Base-by-base conservation (phyloP, 2,113 vertebrate species). In the Diglossa brunneiventris region DNA sequence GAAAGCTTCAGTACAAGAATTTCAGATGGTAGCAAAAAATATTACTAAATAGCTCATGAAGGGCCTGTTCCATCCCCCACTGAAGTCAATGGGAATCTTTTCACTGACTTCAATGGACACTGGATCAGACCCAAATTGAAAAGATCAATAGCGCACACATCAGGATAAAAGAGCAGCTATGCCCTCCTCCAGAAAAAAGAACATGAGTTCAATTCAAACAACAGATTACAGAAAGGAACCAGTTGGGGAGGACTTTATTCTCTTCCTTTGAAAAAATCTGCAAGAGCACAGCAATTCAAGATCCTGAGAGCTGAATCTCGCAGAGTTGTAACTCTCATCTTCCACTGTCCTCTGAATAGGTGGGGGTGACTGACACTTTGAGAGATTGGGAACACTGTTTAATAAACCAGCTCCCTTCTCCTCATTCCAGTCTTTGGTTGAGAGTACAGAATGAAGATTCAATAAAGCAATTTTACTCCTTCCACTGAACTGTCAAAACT, bases 61-160 rank as follows among this genome's bases (percentile, higher is more conserved):
- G 87, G 53, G 37, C 28, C 37, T 77, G 42, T 59, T 93, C 82
- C 93, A 81, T 75, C 76, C 68, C 39, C 56, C 68, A 75, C 5
- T 93, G 85, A 96, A 96, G 87, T 93, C 94, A 96, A 86, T 70
- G 47, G 87, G 83, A 96, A 93, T 83, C 85, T 94, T 93, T 96
- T 93, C 93, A 88, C 56, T 96, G 93, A 94, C 93, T 97, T 96
- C 94, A 96, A 74, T 93, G 82, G 72, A 74, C 64, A 81, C 30
- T 94, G 90, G 85, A 96, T 95, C 88, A 95, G 88, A 88, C 83
- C 85, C 78, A 94, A 84, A 75, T 53, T 82, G 77, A 92, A 95
- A 94, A 95, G 90, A 92, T 92, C 92, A 94, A 94, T 88, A 90
- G 82, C 1, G 1, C 90, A 62, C 75, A 93, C 18, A 83, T 85